phyloP scores from a whole-genome alignment of 2,113 vertebrate species.

The Cyanoderma ruficeps region DNA sequence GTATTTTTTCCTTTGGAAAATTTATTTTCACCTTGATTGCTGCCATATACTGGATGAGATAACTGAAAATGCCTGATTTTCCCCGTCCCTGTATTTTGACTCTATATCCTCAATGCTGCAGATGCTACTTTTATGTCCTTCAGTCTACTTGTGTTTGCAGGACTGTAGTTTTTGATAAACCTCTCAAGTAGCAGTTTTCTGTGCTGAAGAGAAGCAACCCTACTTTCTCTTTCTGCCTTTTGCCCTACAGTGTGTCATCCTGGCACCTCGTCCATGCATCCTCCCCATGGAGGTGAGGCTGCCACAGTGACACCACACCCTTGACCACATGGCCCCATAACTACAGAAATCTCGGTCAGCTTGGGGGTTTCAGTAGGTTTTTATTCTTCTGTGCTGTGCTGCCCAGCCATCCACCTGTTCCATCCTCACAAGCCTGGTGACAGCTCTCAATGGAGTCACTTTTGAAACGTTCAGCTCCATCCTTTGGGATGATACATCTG shows the following conservation, averaged over 20 bases:
- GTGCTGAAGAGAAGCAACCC: not conserved
- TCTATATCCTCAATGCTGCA: not conserved
- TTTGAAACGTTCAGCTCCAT: not conserved
- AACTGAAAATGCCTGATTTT: not conserved
- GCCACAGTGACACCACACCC: constrained; percentile 37
- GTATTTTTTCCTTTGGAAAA: not conserved
- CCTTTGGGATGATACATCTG: not conserved
- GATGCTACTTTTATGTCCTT: not conserved
- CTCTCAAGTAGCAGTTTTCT: not conserved
- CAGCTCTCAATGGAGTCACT: not conserved
- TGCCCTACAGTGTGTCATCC: not conserved
- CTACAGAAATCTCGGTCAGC: constrained; percentile 24
- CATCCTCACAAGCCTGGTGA: not conserved
- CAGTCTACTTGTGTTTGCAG: not conserved
- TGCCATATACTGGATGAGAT: not conserved
- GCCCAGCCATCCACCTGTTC: not conserved
- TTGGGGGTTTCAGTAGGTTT: constrained; percentile 50
- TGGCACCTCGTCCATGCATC: not conserved
- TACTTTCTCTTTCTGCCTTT: not conserved
- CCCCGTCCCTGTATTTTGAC: not conserved
- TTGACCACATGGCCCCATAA: not conserved
- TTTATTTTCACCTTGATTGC: not conserved
- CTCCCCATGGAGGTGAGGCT: not conserved
- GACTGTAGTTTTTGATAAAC: not conserved
- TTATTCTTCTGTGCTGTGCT: constrained; percentile 12